Evolutionary conservation across 2,888 invertebrate species (phyloP).

Genomic region (Ferdinandea cuprea): DNA sequence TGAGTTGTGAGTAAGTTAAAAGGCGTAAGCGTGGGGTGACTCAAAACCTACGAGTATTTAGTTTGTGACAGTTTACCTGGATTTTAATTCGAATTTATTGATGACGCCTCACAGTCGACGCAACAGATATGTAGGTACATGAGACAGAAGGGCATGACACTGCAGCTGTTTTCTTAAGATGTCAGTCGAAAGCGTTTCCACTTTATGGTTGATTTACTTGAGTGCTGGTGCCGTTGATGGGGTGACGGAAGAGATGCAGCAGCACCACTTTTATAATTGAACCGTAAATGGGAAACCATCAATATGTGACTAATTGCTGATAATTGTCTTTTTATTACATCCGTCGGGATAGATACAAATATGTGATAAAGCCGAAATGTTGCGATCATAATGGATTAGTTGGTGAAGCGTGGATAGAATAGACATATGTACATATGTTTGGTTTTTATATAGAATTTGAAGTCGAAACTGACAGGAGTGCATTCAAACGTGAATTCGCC

Average conservation of each 20-base stretch:
- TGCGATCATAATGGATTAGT: not conserved
- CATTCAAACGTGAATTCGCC: too few relatives aligned
- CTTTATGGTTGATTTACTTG: conserved; percentile 40
- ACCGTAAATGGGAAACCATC: conserved; percentile 57
- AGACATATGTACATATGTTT: too few relatives aligned
- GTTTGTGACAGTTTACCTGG: conserved; percentile 61
- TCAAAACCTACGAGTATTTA: conserved; percentile 31
- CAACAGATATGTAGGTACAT: too few relatives aligned
- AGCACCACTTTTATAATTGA: conserved; percentile 56
- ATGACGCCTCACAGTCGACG: conserved; percentile 35
- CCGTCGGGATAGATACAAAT: not conserved
- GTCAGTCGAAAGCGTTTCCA: conserved; percentile 21
- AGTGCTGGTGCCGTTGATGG: conserved; percentile 50
- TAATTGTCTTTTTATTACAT: conserved; percentile 52
- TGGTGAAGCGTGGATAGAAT: conserved; percentile 14
- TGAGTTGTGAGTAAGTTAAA: conserved; percentile 17
- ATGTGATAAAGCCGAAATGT: not conserved
- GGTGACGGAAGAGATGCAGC: conserved; percentile 44
- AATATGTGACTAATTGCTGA: conserved; percentile 66
- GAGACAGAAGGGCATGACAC: conserved; percentile 26
- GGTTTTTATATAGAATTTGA: too few relatives aligned
- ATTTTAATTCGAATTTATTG: conserved; percentile 72
- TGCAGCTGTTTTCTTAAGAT: not conserved
- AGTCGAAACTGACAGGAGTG: not conserved
- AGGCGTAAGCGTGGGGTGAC: conserved; percentile 62